Conservation (phyloP, 2,797 vertebrate genomes). For the Chromobotia macracanthus region DNA sequence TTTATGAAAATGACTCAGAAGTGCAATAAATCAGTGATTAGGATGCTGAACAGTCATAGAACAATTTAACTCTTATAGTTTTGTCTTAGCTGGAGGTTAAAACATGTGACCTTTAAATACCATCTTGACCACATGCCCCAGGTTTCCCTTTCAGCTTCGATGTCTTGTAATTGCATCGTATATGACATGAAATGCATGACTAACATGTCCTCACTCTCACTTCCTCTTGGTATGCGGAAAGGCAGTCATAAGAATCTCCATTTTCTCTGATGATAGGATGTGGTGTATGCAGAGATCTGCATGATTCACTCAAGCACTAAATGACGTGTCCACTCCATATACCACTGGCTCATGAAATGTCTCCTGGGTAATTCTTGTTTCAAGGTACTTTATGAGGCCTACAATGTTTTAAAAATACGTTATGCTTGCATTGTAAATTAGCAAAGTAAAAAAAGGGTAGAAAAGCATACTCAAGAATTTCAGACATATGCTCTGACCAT, state of each 20-base stretch:
- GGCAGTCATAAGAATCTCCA: slow-evolving; percentile 3
- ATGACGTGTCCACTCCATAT: slow-evolving; percentile 1
- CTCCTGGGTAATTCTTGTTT: background rate
- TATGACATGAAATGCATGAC: slow-evolving; percentile 33
- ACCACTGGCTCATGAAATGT: background rate
- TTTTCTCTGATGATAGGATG: background rate
- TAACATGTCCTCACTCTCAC: slow-evolving; percentile 22
- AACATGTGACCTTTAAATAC: slow-evolving; percentile 39
- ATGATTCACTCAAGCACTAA: background rate
- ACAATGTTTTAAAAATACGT: background rate
- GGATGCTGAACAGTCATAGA: background rate
- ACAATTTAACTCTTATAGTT: slow-evolving; percentile 5
- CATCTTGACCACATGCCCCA: slow-evolving; percentile 20
- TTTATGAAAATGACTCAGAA: background rate
- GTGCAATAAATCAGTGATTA: background rate
- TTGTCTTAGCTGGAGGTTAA: slow-evolving; percentile 2
- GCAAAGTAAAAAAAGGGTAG: too few species aligned
- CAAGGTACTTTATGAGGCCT: background rate
- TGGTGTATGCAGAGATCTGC: background rate
- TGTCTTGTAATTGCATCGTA: slow-evolving; percentile 11
- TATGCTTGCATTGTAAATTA: background rate
- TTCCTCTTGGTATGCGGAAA: background rate
- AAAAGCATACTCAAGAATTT: too few species aligned
- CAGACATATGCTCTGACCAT: too few species aligned
- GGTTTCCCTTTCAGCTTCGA: slow-evolving; percentile 6